Evolutionary conservation across 2,888 invertebrate genomes (phyloP).

Genomic region (Patella caerulea): DNA sequence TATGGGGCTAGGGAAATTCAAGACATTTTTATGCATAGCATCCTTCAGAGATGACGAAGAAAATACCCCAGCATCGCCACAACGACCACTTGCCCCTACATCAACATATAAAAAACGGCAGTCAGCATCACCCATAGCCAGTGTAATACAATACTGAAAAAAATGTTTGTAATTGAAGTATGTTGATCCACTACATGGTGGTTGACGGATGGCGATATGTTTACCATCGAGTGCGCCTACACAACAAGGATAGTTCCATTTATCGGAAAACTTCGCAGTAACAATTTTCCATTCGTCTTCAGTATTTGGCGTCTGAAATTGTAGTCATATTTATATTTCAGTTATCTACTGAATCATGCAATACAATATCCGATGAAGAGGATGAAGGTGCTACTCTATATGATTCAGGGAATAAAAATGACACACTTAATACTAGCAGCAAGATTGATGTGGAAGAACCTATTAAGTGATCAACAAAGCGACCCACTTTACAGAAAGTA

Average conservation of each 20-base stretch:
- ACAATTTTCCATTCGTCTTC: neutral
- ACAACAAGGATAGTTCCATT: conserved; percentile 19
- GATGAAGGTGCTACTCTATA: too few species aligned
- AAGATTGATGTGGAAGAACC: neutral
- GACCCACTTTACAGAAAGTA: too few species aligned
- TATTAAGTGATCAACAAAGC: too few species aligned
- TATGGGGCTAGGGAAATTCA: conserved; percentile 15
- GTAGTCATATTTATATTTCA: neutral
- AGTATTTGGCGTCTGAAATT: conserved; percentile 14
- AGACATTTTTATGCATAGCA: conserved; percentile 19
- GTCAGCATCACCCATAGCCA: conserved; percentile 25
- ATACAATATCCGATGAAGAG: too few species aligned
- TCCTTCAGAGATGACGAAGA: conserved; percentile 17
- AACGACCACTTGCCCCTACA: conserved; percentile 27
- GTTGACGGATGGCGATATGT: conserved; percentile 13
- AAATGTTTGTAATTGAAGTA: neutral
- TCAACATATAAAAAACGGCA: conserved; percentile 31
- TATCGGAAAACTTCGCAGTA: conserved; percentile 7
- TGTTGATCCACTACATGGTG: conserved; percentile 16
- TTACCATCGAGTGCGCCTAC: conserved; percentile 20
- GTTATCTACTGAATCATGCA: too few species aligned
- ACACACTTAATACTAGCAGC: too few species aligned
- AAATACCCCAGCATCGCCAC: conserved; percentile 30
- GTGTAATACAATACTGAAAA: neutral
- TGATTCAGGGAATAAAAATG: too few species aligned